phyloP scores from a whole-genome alignment of 2,113 vertebrate species.

The Hypocryptadius cinnamomeus region DNA sequence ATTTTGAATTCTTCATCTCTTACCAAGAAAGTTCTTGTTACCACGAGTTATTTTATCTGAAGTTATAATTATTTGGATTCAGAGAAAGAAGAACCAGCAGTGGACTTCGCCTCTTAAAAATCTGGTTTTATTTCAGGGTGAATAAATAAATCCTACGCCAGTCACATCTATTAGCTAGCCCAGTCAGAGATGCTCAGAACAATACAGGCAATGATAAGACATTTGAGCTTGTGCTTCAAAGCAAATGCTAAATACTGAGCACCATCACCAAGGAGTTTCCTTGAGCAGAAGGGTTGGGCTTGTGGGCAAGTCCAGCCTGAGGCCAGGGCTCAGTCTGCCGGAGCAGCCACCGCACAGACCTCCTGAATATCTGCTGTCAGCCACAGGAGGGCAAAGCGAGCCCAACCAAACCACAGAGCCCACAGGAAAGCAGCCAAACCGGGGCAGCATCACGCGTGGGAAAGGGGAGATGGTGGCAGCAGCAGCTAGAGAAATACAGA shows the following conservation, averaged over 20 bases:
- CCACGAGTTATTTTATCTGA: background rate
- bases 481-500: background rate
- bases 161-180: background rate
- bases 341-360: background rate
- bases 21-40: background rate
- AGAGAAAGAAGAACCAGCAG: background rate
- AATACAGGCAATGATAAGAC: background rate
- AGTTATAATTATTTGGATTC: background rate
- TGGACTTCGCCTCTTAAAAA: background rate
- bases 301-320: background rate
- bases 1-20: background rate
- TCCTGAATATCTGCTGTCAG: background rate
- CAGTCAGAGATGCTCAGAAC: background rate
- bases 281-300: background rate
- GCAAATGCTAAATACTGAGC: background rate
- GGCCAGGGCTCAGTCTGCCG: background rate
- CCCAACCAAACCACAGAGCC: background rate
- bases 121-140: background rate
- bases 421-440: background rate
- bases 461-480: background rate
- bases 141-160: background rate
- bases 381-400: slow-evolving; percentile 47
- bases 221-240: background rate
- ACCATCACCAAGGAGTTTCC: background rate
- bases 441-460: background rate